phyloP scores from a whole-genome alignment of 2,888 invertebrate species.

The Pachydiplax longipennis region DNA sequence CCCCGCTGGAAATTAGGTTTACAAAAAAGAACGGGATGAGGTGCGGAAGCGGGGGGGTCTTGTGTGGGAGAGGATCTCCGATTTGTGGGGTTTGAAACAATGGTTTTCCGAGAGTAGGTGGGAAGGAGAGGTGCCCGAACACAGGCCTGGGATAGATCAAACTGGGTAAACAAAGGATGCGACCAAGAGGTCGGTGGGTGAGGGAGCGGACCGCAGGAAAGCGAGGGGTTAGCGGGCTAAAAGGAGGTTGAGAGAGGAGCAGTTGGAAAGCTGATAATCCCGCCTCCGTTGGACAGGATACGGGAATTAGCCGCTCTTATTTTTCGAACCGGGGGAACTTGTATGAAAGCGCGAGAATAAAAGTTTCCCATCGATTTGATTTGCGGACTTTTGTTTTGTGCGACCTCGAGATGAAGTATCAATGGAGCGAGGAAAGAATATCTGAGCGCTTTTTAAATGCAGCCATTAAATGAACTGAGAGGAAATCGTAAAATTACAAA shows the following conservation, averaged over 20 bases:
- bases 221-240: not conserved
- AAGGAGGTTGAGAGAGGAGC: not conserved
- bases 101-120: not conserved
- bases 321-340: not conserved
- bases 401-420: too few relatives aligned
- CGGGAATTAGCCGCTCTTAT: not conserved
- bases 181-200: not conserved
- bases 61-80: too few relatives aligned
- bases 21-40: too few relatives aligned
- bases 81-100: not conserved
- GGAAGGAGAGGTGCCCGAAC: not conserved
- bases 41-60: too few relatives aligned
- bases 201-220: not conserved
- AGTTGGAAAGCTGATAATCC: not conserved
- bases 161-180: not conserved
- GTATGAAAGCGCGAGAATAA: not conserved
- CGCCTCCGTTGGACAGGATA: not conserved
- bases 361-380: too few relatives aligned
- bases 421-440: too few relatives aligned
- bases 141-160: not conserved
- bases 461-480: too few relatives aligned
- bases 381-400: too few relatives aligned
- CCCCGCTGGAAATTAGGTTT: too few relatives aligned
- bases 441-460: too few relatives aligned
- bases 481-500: too few relatives aligned